Evolutionary conservation across 2,113 vertebrate genomes (phyloP).

Genomic region (Tragulus kanchil): DNA sequence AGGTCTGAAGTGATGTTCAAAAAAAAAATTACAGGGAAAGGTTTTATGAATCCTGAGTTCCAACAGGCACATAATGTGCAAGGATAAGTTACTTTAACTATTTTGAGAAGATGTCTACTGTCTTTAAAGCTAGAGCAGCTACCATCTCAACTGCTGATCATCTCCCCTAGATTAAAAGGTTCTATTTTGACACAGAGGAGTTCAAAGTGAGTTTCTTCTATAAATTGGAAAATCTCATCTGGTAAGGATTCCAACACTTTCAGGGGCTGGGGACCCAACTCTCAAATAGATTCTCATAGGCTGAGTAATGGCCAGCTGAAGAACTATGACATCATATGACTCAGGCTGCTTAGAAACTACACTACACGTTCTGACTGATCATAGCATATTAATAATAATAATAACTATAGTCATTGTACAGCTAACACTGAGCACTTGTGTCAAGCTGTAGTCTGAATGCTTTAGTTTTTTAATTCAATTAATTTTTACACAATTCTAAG

Average conservation of each 20-base stretch:
- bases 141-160: background rate
- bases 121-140: background rate
- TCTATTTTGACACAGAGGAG: background rate
- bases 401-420: background rate
- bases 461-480: constrained; percentile 22
- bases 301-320: background rate
- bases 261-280: background rate
- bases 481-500: background rate
- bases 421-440: background rate
- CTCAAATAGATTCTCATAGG: background rate
- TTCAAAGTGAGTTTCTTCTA: background rate
- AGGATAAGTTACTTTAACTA: background rate
- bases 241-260: background rate
- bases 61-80: background rate
- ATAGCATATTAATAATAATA: background rate
- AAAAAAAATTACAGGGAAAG: background rate
- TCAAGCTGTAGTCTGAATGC: background rate
- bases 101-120: background rate
- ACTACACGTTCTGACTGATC: background rate
- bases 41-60: background rate
- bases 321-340: background rate
- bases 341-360: background rate
- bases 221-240: background rate
- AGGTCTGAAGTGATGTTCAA: background rate
- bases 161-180: background rate